phyloP scores from a whole-genome alignment of 1,140 invertebrate species.

The Anastatus disparis region DNA sequence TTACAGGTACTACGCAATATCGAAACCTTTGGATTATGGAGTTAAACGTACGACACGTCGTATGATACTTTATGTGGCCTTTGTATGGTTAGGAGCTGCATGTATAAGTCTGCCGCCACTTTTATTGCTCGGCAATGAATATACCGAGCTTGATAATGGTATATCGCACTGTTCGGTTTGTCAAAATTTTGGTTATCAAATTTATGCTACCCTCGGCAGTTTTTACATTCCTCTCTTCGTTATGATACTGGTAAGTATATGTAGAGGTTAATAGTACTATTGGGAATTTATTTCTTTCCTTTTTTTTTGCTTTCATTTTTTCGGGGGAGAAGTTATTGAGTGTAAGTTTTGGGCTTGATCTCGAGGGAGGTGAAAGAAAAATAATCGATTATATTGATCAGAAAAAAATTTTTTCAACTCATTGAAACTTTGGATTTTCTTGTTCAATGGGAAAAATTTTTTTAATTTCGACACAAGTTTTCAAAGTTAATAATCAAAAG shows the following conservation, averaged over 20 bases:
- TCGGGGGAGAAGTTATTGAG: no score
- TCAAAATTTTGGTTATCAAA: constrained; percentile 88
- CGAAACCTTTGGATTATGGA: constrained; percentile 89
- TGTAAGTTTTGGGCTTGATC: no score
- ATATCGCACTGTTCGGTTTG: constrained; percentile 81
- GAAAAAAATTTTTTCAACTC: no score
- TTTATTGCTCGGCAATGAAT: constrained; percentile 88
- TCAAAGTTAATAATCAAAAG: no score
- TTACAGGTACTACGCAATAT: constrained; percentile 85
- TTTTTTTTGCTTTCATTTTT: not conserved
- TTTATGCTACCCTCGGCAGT: constrained; percentile 89
- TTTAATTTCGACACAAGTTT: no score
- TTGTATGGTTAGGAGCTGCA: constrained; percentile 91
- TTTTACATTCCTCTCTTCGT: constrained; percentile 91
- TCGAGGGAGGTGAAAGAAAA: no score
- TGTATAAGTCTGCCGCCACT: constrained; percentile 90
- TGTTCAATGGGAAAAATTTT: no score
- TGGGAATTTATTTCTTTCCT: not conserved
- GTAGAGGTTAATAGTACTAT: no score
- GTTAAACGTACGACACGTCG: constrained; percentile 85
- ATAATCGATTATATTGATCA: no score
- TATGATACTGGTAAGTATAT: constrained; percentile 78
- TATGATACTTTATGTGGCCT: constrained; percentile 84
- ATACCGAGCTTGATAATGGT: constrained; percentile 67
- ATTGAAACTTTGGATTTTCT: no score